A percentile compares a stretch with the other conserved stretches of the same genome.
Evolutionary conservation across 2,888 invertebrate genomes (phyloP).

Genomic region (Dasypogon diadema): DNA sequence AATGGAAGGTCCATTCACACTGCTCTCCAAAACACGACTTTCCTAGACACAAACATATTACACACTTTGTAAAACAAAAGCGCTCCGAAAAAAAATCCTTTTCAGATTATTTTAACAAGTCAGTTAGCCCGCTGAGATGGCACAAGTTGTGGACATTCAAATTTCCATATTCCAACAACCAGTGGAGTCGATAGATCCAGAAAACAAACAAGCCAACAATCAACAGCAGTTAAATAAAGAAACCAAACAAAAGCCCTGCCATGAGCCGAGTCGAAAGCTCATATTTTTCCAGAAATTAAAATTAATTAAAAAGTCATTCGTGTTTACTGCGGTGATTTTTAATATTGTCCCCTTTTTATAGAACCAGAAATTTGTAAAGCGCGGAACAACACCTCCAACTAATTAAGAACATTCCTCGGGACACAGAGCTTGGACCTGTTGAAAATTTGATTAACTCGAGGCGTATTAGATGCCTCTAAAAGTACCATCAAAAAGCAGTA

Average conservation of each 20-base stretch:
- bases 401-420: slow-evolving; percentile 46
- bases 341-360: slow-evolving; percentile 4
- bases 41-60: no score
- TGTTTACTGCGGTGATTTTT: slow-evolving; percentile 40
- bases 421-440: not conserved
- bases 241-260: slow-evolving; percentile 7
- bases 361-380: slow-evolving; percentile 30
- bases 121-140: slow-evolving; percentile 15
- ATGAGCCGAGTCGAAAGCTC: not conserved
- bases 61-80: not conserved
- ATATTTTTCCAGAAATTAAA: slow-evolving; percentile 32
- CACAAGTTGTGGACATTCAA: slow-evolving; percentile 20
- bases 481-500: slow-evolving; percentile 39
- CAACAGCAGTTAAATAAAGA: not conserved
- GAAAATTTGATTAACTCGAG: slow-evolving; percentile 41
- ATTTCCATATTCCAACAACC: slow-evolving; percentile 29
- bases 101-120: slow-evolving; percentile 20
- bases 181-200: not conserved
- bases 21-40: no score
- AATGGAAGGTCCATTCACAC: no score
- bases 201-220: slow-evolving; percentile 10
- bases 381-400: slow-evolving; percentile 40
- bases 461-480: not conserved
- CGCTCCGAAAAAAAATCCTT: not conserved
- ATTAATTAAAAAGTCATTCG: slow-evolving; percentile 48